Percentiles rank a stretch among this genome's conserved stretches.
Conservation (phyloP, 1,140 invertebrate genomes). For the Drosophila sechellia region DNA sequence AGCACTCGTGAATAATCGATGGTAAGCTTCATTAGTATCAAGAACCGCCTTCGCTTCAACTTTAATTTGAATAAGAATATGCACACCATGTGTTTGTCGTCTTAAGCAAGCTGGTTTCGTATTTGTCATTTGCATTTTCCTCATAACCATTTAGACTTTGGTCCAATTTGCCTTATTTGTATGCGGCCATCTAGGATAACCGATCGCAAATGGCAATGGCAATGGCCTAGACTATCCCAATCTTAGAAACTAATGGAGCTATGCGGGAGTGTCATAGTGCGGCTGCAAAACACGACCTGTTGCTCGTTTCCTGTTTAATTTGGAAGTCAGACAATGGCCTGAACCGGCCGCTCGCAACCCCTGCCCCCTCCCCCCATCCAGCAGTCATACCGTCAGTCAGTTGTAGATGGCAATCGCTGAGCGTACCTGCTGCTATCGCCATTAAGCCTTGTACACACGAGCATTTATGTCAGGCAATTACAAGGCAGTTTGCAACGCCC, state of each 20-base stretch:
- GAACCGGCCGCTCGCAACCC: background rate
- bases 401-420: conserved; percentile 51
- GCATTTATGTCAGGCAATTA: conserved; percentile 65
- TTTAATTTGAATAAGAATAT: conserved; percentile 4
- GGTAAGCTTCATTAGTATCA: background rate
- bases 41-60: conserved; percentile 27
- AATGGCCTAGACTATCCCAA: background rate
- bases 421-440: conserved; percentile 39
- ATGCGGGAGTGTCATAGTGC: background rate
- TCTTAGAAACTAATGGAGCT: background rate
- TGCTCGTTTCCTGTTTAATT: conserved; percentile 45
- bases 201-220: conserved; percentile 6
- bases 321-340: conserved; percentile 38
- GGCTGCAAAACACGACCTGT: conserved; percentile 14
- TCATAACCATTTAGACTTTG: background rate
- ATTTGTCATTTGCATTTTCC: conserved; percentile 32
- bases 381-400: conserved; percentile 5
- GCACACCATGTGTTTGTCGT: background rate
- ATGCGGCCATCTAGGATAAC: background rate
- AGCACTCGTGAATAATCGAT: background rate
- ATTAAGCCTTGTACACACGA: conserved; percentile 57
- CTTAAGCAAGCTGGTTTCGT: conserved; percentile 11
- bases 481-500: conserved; percentile 54
- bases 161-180: conserved; percentile 8
- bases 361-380: background rate